Evolutionary conservation across 2,797 vertebrate species (phyloP), one percentile per base, ranked within the genome.

Genomic region (Ficedula albicollis): DNA sequence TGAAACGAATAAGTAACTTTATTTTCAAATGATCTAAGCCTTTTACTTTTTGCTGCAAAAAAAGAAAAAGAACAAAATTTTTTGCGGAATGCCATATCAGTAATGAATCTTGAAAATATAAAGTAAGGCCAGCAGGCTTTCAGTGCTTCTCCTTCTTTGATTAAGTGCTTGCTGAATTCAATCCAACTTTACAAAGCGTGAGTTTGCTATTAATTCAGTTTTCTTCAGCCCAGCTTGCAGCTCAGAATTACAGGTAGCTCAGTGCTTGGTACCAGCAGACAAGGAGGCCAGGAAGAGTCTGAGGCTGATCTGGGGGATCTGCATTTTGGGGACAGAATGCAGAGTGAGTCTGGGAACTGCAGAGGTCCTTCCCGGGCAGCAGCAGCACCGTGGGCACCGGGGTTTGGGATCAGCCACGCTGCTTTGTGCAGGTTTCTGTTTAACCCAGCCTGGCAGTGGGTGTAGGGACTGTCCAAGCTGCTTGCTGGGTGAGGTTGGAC

Each of bases 81-180:
- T 38, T 62, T 38, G 52, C 69, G 48, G 63, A 87, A 62, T 16
- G 38, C 43, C 44, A 3, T 87, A 74, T 77, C 74, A 41, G 39
- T 74, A 81, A 92, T 73, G 49, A 90, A 69, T 87, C 60, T 89
- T 80, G 69, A 83, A 93, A 92, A 82, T 39, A 67, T 16, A 25
- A 88, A 84, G 29, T 67, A 67, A 44, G 48, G 41, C n/a, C n/a
- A 72, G 58, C 49, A 93, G 66, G 56, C 21, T 89, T 93, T 59
- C 80, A 62, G 38, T 62, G 25, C 58, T 92, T 81, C 44, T 70
- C 32, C 32, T 51, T 41, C 87, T 92, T 77, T 77, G 51, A 84
- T 84, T 49, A 66, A 84, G 8, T 60, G 34, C 34, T 62, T 84
- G 74, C 78, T 51, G 78, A 73, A 80, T 80, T 89, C 55, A 80